phyloP scores from a whole-genome alignment of 2,888 invertebrate genomes.

The Phragmatobia fuliginosa region DNA sequence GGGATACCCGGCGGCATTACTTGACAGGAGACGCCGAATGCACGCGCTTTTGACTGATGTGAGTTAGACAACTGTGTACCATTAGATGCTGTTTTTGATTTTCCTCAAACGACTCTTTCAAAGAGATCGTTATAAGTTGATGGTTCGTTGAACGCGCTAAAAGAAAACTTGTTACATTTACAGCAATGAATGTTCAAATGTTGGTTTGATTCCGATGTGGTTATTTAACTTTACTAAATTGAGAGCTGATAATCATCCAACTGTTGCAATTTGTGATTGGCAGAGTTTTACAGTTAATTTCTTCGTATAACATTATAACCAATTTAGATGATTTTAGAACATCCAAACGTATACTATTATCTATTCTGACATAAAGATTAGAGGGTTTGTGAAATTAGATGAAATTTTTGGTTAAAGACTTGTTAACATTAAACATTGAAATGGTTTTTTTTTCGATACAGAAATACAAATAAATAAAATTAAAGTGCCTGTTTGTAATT shows the following conservation, averaged over 20 bases:
- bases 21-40: conserved; percentile 74
- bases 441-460: too few species aligned
- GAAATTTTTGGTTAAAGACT: neutral
- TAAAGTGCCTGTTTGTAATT: too few species aligned
- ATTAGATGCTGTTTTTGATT: conserved; percentile 39
- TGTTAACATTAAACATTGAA: too few species aligned
- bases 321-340: conserved; percentile 65
- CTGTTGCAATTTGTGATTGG: conserved; percentile 61
- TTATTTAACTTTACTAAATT: conserved; percentile 12
- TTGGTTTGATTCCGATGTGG: neutral
- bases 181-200: conserved; percentile 32
- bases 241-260: conserved; percentile 35
- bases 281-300: conserved; percentile 63
- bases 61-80: conserved; percentile 68
- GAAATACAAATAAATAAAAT: too few species aligned
- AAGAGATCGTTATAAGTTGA: conserved; percentile 38
- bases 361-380: conserved; percentile 62
- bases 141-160: conserved; percentile 12
- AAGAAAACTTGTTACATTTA: neutral
- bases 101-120: conserved; percentile 17
- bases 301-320: conserved; percentile 59
- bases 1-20: conserved; percentile 62
- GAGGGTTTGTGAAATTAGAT: conserved; percentile 23
- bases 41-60: conserved; percentile 70
- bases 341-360: conserved; percentile 53